Evolutionary conservation across 2,797 vertebrate genomes (phyloP).

Genomic region (Mycteria americana): DNA sequence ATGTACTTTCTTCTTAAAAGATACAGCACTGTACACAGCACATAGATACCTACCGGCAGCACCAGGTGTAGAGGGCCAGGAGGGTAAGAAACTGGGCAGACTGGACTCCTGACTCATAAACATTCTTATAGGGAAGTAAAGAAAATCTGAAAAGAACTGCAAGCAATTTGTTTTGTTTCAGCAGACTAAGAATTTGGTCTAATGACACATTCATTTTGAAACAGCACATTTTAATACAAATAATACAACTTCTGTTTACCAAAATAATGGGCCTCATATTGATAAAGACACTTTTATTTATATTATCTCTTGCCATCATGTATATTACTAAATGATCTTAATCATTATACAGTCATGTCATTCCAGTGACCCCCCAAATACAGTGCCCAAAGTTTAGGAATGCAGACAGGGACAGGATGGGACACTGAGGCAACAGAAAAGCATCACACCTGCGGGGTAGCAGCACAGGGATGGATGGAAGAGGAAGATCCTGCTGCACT

Average conservation of each 20-base stretch:
- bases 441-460: not conserved
- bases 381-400: not conserved
- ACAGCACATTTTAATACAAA: not conserved
- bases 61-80: not conserved
- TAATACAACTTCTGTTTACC: not conserved
- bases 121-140: not conserved
- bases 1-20: not conserved
- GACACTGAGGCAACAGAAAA: not conserved
- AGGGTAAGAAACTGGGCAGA: not conserved
- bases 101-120: not conserved
- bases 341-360: not conserved
- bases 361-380: not conserved
- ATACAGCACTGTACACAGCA: not conserved
- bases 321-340: not conserved
- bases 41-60: not conserved
- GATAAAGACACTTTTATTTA: not conserved
- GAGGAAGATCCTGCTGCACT: not conserved
- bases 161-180: not conserved
- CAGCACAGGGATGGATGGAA: not conserved
- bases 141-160: not conserved
- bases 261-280: not conserved
- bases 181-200: not conserved
- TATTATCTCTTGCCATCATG: not conserved
- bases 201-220: not conserved
- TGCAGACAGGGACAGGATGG: not conserved